phyloP scores from a whole-genome alignment of 2,113 vertebrate species.

The Cinclus cinclus region DNA sequence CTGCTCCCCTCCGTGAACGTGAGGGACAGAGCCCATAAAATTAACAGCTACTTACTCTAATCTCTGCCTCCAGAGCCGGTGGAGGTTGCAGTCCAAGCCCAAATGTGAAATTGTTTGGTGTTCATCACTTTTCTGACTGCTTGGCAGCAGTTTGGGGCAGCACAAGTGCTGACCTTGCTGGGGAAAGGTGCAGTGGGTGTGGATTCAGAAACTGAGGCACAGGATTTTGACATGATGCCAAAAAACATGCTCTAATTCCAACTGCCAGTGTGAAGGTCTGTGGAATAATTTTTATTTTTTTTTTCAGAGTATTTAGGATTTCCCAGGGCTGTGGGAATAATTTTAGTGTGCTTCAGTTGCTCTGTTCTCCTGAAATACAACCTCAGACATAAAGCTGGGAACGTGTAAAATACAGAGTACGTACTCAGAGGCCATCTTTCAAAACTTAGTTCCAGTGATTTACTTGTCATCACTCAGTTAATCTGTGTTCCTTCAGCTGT shows the following conservation, averaged over 20 bases:
- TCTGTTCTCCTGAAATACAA: not conserved
- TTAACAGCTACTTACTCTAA: not conserved
- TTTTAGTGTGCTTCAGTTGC: not conserved
- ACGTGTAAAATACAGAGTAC: not conserved
- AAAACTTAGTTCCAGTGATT: not conserved
- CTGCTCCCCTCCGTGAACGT: not conserved
- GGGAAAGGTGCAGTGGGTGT: not conserved
- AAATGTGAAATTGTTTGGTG: not conserved
- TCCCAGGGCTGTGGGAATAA: not conserved
- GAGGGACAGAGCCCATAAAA: not conserved
- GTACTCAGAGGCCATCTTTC: not conserved
- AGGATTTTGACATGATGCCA: not conserved
- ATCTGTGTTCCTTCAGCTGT: not conserved
- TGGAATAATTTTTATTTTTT: not conserved
- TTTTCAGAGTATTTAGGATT: not conserved
- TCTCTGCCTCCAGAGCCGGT: not conserved
- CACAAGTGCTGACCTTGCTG: rapidly evolving
- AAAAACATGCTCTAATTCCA: not conserved
- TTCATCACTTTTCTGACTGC: not conserved
- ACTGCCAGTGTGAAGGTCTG: not conserved
- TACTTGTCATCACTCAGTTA: not conserved
- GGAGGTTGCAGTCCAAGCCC: not conserved
- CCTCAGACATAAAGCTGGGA: not conserved
- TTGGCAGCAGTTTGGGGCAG: not conserved
- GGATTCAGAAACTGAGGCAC: not conserved